Percentiles rank a stretch among this genome's conserved stretches.
Evolutionary conservation across 2,797 vertebrate genomes (phyloP).

Genomic region (Pipistrellus pipistrellus): DNA sequence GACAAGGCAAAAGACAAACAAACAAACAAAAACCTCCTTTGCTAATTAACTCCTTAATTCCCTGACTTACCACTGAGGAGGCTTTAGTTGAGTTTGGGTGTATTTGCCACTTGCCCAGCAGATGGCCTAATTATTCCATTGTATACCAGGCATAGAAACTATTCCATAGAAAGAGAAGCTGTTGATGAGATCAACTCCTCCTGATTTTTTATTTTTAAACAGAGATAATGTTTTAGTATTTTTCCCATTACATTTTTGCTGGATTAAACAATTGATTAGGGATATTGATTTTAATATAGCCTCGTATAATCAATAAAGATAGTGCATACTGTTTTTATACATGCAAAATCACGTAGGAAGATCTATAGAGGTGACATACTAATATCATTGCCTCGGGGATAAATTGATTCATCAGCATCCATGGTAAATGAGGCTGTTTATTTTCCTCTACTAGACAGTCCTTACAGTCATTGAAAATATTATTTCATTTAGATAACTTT

Average conservation of each 20-base stretch:
- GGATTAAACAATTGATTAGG: conserved; percentile 60
- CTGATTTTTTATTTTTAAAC: neutral
- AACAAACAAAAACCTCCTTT: neutral
- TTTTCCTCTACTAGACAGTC: conserved; percentile 5
- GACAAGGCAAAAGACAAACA: neutral
- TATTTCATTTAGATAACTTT: conserved; percentile 38
- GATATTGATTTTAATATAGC: conserved; percentile 52
- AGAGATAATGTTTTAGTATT: conserved; percentile 20
- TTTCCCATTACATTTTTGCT: conserved; percentile 57
- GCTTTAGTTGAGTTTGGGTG: conserved; percentile 52
- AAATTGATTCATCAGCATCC: conserved; percentile 64
- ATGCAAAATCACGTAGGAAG: neutral
- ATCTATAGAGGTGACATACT: conserved; percentile 54
- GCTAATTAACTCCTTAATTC: neutral
- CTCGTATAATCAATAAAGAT: conserved; percentile 41
- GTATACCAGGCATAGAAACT: conserved; percentile 61
- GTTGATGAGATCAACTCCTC: conserved; percentile 33
- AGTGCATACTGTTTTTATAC: neutral
- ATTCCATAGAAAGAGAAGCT: conserved; percentile 63
- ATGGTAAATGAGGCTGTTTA: conserved; percentile 63
- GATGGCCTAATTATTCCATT: conserved; percentile 87
- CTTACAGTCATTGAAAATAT: conserved; percentile 18
- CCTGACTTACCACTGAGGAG: neutral
- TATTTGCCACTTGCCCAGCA: conserved; percentile 85
- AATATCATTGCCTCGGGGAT: conserved; percentile 39